These are phyloP conservation scores for Syrmaticus mikado DNA, from an alignment of 2,113 vertebrate species.

Conservation along the genomic window DNA sequence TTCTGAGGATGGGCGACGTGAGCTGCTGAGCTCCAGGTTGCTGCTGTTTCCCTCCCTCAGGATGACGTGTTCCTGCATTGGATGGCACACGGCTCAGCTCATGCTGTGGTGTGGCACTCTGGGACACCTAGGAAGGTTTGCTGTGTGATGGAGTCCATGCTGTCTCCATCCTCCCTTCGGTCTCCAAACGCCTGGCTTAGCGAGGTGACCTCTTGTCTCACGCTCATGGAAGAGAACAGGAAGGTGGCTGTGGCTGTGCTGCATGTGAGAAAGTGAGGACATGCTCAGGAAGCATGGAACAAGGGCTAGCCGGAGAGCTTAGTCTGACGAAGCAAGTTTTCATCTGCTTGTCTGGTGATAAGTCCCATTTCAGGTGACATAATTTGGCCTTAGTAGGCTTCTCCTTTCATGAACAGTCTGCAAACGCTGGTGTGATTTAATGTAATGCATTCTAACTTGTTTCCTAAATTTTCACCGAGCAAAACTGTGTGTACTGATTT, in stretches of 20 bases:
- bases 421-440: not conserved
- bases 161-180: not conserved
- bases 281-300: not conserved
- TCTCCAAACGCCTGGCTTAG: not conserved
- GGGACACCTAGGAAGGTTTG: not conserved
- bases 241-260: not conserved
- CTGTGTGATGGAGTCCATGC: not conserved
- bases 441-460: not conserved
- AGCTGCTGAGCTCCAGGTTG: not conserved
- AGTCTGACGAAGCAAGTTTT: not conserved
- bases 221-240: not conserved
- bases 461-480: not conserved
- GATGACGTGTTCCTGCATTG: not conserved
- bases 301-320: not conserved
- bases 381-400: not conserved
- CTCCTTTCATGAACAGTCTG: not conserved
- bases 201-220: not conserved
- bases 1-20: not conserved
- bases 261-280: not conserved
- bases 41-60: not conserved
- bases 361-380: not conserved
- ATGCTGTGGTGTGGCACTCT: accelerated
- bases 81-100: not conserved
- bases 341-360: not conserved
- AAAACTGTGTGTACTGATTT: not conserved